Conservation (phyloP, 2,888 invertebrate species). For the Blera fallax region DNA sequence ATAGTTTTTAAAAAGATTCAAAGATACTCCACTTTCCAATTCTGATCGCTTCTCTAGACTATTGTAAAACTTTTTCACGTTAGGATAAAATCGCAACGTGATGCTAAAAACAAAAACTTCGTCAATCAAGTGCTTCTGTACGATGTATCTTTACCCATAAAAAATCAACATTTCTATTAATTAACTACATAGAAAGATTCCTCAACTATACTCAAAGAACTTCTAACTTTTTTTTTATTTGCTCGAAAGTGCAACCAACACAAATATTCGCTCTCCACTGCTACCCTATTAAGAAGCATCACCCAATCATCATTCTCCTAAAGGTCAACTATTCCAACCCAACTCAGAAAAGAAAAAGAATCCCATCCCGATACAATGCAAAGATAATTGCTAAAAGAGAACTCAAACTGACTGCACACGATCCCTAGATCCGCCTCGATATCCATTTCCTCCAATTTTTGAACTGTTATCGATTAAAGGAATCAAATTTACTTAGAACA, state of each 20-base stretch:
- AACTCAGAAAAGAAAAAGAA: background rate
- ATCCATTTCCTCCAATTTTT: constrained; percentile 37
- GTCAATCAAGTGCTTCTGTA: too few relatives aligned
- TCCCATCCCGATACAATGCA: constrained; percentile 30
- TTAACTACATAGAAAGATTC: too few relatives aligned
- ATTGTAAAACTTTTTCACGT: too few relatives aligned
- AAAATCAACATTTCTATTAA: background rate
- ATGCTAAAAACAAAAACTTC: too few relatives aligned
- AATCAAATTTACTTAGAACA: constrained; percentile 66
- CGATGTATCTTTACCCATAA: too few relatives aligned
- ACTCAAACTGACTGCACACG: constrained; percentile 54
- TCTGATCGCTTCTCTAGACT: too few relatives aligned
- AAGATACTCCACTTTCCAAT: too few relatives aligned
- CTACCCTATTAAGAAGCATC: background rate
- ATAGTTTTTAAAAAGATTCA: too few relatives aligned
- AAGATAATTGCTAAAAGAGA: constrained; percentile 39
- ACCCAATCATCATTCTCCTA: background rate
- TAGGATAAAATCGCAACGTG: too few relatives aligned
- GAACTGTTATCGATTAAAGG: constrained; percentile 57
- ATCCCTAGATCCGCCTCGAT: constrained; percentile 61
- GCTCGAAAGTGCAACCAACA: background rate
- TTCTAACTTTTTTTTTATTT: background rate
- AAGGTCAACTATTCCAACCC: constrained; percentile 19
- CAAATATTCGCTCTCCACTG: background rate
- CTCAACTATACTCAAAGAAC: too few relatives aligned